Evolutionary conservation across 2,888 invertebrate species (phyloP), one percentile per base, ranked within the genome.

Genomic region (Fabriciana adippe): DNA sequence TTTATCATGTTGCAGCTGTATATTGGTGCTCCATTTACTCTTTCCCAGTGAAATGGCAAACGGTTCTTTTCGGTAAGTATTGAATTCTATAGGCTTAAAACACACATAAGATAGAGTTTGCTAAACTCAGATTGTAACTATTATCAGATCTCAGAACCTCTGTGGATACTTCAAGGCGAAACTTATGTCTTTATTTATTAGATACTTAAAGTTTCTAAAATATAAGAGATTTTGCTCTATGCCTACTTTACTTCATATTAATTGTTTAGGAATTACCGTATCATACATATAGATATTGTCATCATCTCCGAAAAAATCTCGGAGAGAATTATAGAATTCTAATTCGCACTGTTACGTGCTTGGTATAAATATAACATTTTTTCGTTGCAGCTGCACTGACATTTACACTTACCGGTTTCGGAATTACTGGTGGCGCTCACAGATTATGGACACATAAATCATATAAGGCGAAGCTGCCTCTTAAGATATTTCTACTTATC

Each of bases 351-450:
- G 14, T 14, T 13, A 21, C 8, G 1, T 21, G 4, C 8, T 16
- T 6, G 5, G 6, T 26, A 47, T 56, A n/a, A n/a, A 62, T 21
- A 41, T 47, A n/a, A 50, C n/a, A 50, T 50, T 55, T 31, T 68
- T 69, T 67, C 54, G 77, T 90, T 89, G 51, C 81, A 95, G 94
- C 93, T 63, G 79, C 90, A 31, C 79, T 94, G 21, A 93, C 94
- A 86, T 95, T 95, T 71, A 88, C 94, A 55, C 86, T 93, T 2
- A 93, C 94, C 68, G 96, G 94, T 45, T 94, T 95, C 75, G 94
- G 96, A 21, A 94, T 96, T 54, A 96, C 96, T 0, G 95, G 94
- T 2, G 96, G 96, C n/a, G 95, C 94, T 1, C 96, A 96, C 83
- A 88, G 96, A 60, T 86, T 94, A 53, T 96, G 95, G 95, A 94